Evolutionary conservation across 2,113 vertebrate species (phyloP).

Genomic region (Anser cygnoides): DNA sequence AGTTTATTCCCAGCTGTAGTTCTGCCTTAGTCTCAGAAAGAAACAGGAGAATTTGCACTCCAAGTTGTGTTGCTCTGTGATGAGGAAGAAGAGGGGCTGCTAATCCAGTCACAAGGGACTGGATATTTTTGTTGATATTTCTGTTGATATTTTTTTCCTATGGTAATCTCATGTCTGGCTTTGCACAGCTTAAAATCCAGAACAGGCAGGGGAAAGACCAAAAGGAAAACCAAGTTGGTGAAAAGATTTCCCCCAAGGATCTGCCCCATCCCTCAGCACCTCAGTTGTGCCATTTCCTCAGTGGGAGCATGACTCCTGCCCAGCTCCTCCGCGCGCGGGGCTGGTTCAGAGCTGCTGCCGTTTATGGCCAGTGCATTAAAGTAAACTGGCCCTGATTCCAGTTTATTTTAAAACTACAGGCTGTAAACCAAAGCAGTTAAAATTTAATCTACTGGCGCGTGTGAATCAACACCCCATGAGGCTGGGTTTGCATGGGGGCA

Average conservation of each 20-base stretch:
- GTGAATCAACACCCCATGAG: background rate
- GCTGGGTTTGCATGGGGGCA: background rate
- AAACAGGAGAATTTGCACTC: no score
- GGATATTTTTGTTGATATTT: no score
- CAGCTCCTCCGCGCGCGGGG: no score
- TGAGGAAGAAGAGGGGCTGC: background rate
- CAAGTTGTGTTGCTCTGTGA: background rate
- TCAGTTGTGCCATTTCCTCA: no score
- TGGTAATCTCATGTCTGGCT: background rate
- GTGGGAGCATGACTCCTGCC: no score
- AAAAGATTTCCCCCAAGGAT: background rate
- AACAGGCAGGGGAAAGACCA: background rate
- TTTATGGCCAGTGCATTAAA: background rate
- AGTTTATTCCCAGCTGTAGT: background rate
- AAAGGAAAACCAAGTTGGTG: background rate
- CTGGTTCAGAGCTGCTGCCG: background rate
- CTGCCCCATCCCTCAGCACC: background rate
- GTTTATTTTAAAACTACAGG: background rate
- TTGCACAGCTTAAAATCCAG: background rate
- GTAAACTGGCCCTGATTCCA: background rate
- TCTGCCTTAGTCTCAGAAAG: no score
- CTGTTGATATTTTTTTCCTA: background rate
- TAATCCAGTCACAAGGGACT: no score
- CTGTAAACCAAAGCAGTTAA: background rate
- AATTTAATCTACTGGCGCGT: background rate